phyloP scores from a whole-genome alignment of 1,140 invertebrate species.

The Drosophila equinoxialis region DNA sequence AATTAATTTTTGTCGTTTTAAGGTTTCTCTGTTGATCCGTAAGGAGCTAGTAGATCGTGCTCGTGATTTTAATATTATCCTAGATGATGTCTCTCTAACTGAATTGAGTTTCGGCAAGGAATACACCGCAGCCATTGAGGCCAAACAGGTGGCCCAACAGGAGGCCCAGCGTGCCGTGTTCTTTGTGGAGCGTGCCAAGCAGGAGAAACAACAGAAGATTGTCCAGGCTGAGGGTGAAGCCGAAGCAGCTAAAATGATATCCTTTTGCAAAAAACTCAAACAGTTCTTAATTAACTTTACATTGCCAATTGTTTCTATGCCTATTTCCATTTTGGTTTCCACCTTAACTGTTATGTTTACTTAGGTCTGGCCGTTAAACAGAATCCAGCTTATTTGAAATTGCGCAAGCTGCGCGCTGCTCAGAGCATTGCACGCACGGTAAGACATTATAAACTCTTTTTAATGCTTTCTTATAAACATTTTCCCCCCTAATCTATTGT shows the following conservation, averaged over 20 bases:
- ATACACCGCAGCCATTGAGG: slow-evolving; percentile 99
- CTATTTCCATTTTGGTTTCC: slow-evolving; percentile 72
- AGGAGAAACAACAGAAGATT: slow-evolving; percentile 99
- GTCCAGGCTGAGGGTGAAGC: slow-evolving; percentile 99
- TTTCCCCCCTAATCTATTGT: slow-evolving; percentile 9
- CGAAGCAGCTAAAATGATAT: slow-evolving; percentile 98
- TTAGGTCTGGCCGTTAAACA: slow-evolving; percentile 96
- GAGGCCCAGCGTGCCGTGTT: slow-evolving; percentile 99
- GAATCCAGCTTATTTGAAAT: slow-evolving; percentile 98
- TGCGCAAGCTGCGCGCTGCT: slow-evolving; percentile 98
- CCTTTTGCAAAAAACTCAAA: slow-evolving; percentile 85
- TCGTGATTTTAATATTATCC: slow-evolving; percentile 98
- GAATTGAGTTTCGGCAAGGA: slow-evolving; percentile 99
- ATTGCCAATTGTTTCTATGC: neutral
- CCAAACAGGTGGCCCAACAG: slow-evolving; percentile 99
- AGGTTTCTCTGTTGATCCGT: slow-evolving; percentile 95
- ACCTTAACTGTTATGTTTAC: slow-evolving; percentile 89
- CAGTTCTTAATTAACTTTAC: neutral
- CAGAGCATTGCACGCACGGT: slow-evolving; percentile 98
- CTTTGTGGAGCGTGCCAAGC: slow-evolving; percentile 98
- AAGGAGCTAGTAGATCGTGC: slow-evolving; percentile 97
- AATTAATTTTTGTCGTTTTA: slow-evolving; percentile 16
- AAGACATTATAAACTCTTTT: slow-evolving; percentile 71
- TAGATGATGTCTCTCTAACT: slow-evolving; percentile 99
- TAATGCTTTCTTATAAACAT: neutral